phyloP scores from a whole-genome alignment of 2,113 vertebrate species.

The Pachycephala philippinensis region DNA sequence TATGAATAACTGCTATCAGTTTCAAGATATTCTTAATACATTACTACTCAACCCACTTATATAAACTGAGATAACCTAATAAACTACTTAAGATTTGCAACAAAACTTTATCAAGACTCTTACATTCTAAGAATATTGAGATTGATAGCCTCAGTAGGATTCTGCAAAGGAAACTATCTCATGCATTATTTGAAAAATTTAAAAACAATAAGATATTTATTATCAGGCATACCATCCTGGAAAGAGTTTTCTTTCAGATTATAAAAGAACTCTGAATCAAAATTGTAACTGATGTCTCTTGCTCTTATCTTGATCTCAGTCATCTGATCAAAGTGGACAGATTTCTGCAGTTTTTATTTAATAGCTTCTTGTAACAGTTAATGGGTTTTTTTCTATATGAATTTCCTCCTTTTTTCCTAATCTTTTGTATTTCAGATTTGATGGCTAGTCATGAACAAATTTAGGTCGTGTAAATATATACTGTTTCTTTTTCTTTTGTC shows the following conservation, averaged over 20 bases:
- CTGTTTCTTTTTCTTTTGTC: not conserved
- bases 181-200: accelerated
- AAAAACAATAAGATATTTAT: not conserved
- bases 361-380: not conserved
- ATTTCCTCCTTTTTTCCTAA: not conserved
- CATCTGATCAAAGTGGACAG: not conserved
- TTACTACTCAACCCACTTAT: not conserved
- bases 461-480: not conserved
- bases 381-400: not conserved
- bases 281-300: not conserved
- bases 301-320: not conserved
- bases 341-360: not conserved
- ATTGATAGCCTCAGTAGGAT: not conserved
- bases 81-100: not conserved
- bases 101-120: not conserved
- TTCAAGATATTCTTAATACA: not conserved
- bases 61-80: not conserved
- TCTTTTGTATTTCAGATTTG: not conserved
- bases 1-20: not conserved
- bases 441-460: not conserved
- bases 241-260: not conserved
- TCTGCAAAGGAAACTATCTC: not conserved
- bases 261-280: not conserved
- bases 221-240: not conserved
- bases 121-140: not conserved